Conservation (phyloP, 1,140 invertebrate species). For the Achroia grisella region DNA sequence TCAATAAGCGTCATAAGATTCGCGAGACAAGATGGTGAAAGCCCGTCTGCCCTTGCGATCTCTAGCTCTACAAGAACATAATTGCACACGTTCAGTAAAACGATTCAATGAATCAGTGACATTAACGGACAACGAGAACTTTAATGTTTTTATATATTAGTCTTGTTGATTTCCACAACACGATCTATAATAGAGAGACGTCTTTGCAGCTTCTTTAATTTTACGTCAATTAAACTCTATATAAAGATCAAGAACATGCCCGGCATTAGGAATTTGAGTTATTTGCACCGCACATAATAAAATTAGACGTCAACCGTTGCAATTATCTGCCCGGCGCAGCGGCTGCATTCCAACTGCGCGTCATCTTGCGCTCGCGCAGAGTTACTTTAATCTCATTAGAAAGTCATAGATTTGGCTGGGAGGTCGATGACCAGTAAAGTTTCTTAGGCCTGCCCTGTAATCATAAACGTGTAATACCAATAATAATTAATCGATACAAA, state of each 20-base stretch:
- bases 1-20: slow-evolving; percentile 22
- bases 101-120: slow-evolving; percentile 44
- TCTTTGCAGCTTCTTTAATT: background rate
- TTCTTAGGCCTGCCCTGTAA: slow-evolving; percentile 46
- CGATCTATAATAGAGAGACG: background rate
- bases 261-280: slow-evolving; percentile 9
- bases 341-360: slow-evolving; percentile 30
- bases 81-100: slow-evolving; percentile 53
- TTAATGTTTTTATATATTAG: slow-evolving; percentile 16
- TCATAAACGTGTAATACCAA: slow-evolving; percentile 39
- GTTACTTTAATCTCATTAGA: slow-evolving; percentile 62
- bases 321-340: slow-evolving; percentile 17
- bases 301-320: slow-evolving; percentile 22
- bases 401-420: slow-evolving; percentile 60
- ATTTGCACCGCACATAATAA: slow-evolving; percentile 26
- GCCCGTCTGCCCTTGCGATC: slow-evolving; percentile 61
- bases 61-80: slow-evolving; percentile 57
- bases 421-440: slow-evolving; percentile 57
- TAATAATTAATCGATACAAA: slow-evolving; percentile 7
- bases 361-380: slow-evolving; percentile 36
- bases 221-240: background rate
- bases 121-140: slow-evolving; percentile 26
- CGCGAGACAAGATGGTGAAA: slow-evolving; percentile 54
- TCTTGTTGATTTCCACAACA: slow-evolving; percentile 12
- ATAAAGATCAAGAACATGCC: slow-evolving; percentile 5